These are phyloP conservation scores for Tragelaphus imberbis DNA, from an alignment of 2,113 vertebrate genomes.

Conservation along the genomic window DNA sequence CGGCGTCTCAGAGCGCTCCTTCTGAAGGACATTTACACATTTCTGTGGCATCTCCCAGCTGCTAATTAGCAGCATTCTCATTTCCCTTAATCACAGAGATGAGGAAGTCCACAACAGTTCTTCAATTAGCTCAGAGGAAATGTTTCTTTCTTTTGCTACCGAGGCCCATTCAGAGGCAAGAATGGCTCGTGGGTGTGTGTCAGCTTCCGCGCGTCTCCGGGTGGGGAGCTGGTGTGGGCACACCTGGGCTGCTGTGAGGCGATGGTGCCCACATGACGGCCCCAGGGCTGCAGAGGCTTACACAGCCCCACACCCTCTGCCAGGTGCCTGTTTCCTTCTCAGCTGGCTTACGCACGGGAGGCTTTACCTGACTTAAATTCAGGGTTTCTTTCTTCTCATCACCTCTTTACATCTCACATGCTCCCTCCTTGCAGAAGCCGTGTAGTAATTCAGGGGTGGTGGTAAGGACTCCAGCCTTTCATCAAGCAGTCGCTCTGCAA, in stretches of 20 bases:
- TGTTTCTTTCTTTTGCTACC: not conserved
- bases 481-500: not conserved
- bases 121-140: not conserved
- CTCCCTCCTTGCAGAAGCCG: not conserved
- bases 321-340: not conserved
- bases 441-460: rapidly evolving
- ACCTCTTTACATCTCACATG: not conserved
- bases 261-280: not conserved
- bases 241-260: not conserved
- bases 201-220: not conserved
- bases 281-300: not conserved
- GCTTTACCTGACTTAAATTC: conserved; percentile 13
- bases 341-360: not conserved
- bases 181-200: not conserved
- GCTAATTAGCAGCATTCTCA: conserved; percentile 62
- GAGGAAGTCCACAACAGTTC: not conserved
- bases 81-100: conserved; percentile 40
- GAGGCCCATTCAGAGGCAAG: not conserved
- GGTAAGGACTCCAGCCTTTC: not conserved
- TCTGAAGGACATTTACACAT: conserved; percentile 35
- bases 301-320: not conserved
- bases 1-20: not conserved
- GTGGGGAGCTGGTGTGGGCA: rapidly evolving
- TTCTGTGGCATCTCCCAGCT: conserved; percentile 48
- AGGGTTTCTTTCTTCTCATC: not conserved